Conservation (phyloP, 1,140 invertebrate species). For the Anadara kagoshimensis region DNA sequence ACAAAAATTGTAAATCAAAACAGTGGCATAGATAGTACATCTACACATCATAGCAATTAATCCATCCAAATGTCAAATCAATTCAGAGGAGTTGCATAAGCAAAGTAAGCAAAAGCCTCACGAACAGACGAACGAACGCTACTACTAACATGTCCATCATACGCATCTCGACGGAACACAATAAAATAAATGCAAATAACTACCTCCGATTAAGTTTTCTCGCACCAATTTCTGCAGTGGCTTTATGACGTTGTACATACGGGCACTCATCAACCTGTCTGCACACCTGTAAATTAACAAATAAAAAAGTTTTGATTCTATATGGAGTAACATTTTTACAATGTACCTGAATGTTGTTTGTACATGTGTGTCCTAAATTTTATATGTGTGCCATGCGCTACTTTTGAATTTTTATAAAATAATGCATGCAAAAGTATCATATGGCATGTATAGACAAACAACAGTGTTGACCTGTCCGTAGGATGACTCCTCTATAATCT, state of each 20-base stretch:
- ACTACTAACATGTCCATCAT: neutral
- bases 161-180: neutral
- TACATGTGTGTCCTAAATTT: too few relatives aligned
- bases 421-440: too few relatives aligned
- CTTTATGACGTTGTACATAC: slow-evolving; percentile 48
- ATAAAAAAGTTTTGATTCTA: neutral
- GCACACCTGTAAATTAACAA: slow-evolving; percentile 45
- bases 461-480: neutral
- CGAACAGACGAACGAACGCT: neutral
- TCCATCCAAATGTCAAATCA: too few relatives aligned
- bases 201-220: slow-evolving; percentile 12
- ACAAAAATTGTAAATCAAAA: too few relatives aligned
- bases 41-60: too few relatives aligned
- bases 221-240: slow-evolving; percentile 48
- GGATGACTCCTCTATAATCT: neutral
- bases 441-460: neutral
- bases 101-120: neutral
- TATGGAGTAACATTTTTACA: too few relatives aligned
- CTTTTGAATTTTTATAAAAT: too few relatives aligned
- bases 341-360: too few relatives aligned
- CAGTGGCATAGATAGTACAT: too few relatives aligned
- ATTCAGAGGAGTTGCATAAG: neutral
- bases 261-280: slow-evolving; percentile 47
- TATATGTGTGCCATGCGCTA: too few relatives aligned
- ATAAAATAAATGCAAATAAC: neutral